phyloP scores from a whole-genome alignment of 2,888 invertebrate species.

The Nomada goodeniana region DNA sequence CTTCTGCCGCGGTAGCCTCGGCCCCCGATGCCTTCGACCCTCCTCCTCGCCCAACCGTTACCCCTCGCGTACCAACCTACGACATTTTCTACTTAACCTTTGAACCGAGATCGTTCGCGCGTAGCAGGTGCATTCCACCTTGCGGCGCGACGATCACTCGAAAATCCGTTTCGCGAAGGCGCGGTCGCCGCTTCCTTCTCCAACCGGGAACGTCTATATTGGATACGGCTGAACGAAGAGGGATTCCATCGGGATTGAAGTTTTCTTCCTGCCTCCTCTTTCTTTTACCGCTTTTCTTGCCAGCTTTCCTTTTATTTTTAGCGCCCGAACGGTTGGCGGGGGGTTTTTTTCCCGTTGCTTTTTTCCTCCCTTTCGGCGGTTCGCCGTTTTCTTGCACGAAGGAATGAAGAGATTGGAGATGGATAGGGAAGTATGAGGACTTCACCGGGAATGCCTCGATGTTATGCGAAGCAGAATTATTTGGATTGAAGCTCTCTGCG shows the following conservation, averaged over 20 bases:
- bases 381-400: neutral
- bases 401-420: neutral
- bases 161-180: constrained; percentile 60
- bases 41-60: constrained; percentile 7
- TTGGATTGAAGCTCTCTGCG: constrained; percentile 27
- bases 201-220: constrained; percentile 52
- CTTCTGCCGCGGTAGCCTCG: constrained; percentile 73
- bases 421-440: constrained; percentile 13
- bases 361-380: neutral
- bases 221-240: constrained; percentile 49
- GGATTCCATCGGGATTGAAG: constrained; percentile 47
- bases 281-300: neutral
- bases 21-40: constrained; percentile 39
- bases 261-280: neutral
- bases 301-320: neutral
- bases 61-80: constrained; percentile 68
- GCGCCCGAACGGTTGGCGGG: too few relatives aligned
- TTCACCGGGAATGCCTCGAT: constrained; percentile 18
- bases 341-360: neutral
- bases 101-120: constrained; percentile 71
- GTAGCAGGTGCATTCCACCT: constrained; percentile 71
- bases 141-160: constrained; percentile 60
- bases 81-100: constrained; percentile 80
- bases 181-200: constrained; percentile 40
- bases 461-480: constrained; percentile 23